A percentile compares a stretch with the other conserved stretches of the same genome.
phyloP scores from a whole-genome alignment of 2,888 invertebrate genomes.

The Philopedon plagiatum region DNA sequence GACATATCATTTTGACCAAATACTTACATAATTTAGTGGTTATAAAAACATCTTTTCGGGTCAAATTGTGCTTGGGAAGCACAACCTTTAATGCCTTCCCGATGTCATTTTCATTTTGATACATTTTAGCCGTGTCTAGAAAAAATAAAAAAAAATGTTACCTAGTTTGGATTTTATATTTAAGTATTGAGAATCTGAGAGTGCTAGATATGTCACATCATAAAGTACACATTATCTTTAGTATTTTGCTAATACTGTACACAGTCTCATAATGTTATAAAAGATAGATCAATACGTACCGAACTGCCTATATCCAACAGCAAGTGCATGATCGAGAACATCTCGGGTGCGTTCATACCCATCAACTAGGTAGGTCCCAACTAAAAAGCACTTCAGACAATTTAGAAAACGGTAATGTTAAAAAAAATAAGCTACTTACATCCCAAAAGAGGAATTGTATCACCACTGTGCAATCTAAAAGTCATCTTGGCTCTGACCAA shows the following conservation, averaged over 20 bases:
- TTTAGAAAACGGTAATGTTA: neutral
- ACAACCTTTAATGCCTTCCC: slow-evolving; percentile 75
- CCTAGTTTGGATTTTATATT: neutral
- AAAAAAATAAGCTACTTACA: slow-evolving; percentile 65
- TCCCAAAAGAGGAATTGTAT: slow-evolving; percentile 72
- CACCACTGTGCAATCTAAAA: slow-evolving; percentile 67
- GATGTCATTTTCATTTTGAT: slow-evolving; percentile 81
- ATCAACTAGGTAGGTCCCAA: slow-evolving; percentile 77
- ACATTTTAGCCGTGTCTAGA: slow-evolving; percentile 84
- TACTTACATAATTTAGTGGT: slow-evolving; percentile 83
- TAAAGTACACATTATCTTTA: too few species aligned
- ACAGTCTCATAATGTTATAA: too few species aligned
- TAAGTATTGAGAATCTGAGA: too few species aligned
- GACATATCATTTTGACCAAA: neutral
- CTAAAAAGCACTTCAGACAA: slow-evolving; percentile 61
- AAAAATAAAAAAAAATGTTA: too few species aligned
- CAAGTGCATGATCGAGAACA: slow-evolving; percentile 76
- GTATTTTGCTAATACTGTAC: too few species aligned
- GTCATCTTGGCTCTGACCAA: too few species aligned
- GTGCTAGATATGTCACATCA: too few species aligned
- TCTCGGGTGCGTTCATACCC: slow-evolving; percentile 69
- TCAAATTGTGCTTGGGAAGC: slow-evolving; percentile 78
- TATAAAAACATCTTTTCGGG: slow-evolving; percentile 81
- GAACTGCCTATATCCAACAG: slow-evolving; percentile 79
- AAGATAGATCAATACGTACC: slow-evolving; percentile 69